Base-by-base conservation (phyloP, 2,888 invertebrate genomes). In the Ernsta delagoae region DNA sequence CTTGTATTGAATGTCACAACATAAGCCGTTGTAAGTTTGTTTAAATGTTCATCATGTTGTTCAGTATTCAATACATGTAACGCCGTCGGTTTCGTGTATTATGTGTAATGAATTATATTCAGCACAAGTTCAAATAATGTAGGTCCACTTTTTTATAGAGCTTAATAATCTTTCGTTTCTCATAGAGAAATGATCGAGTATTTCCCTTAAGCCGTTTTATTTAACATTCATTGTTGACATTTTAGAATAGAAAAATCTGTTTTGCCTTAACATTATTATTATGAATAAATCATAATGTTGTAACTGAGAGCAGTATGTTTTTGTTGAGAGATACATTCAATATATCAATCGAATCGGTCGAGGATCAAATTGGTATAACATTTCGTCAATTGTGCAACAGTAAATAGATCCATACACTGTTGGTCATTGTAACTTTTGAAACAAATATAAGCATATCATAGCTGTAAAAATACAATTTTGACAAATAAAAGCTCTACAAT, bases 391-490 rank as follows among this genome's bases (percentile, higher is more conserved):
- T 92, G 86, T 86, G 80, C 85, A 89, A 86, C 87, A 89, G 88
- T 85, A 84, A 80, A 84, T 83, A 89, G 81, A 84, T 77, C 88
- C 91, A 91, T 92, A 36, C 90, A 91, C 93, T 94, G 94, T 94
- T 94, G 94, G 93, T 94, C 91, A 90, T 93, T 93, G 90, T 93
- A 93, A 94, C 93, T 87, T 88, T 95, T 94, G 95, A 95, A 95
- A 95, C 95, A 95, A 95, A 96, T 95, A 95, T 96, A 96, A 97
- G 97, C 97, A 97, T 97, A 97, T 97, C 97, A 97, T 97, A 97
- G 97, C 96, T 97, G 96, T 97, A 97, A 96, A 96, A 95, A 95
- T 95, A 95, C 95, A 95, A 95, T 96, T 95, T 96, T 96, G 96
- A 96, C 95, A 96, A 96, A 96, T 96, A 96, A 96, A 96, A 95